phyloP scores from a whole-genome alignment of 2,113 vertebrate species.

The Cyanoliseus patagonus region DNA sequence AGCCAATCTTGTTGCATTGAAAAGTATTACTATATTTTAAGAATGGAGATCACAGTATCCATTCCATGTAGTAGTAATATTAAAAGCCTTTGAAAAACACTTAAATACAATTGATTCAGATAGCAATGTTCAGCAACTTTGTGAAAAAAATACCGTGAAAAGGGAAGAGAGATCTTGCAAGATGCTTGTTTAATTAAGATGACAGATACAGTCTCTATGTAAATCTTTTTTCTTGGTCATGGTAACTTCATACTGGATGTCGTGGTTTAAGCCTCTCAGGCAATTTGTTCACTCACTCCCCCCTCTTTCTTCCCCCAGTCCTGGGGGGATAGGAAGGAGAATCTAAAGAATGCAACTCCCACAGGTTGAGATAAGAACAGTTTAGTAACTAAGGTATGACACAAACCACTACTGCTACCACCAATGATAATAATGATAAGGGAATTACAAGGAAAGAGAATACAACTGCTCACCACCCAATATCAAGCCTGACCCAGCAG shows the following conservation, averaged over 20 bases:
- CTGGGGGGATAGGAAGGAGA: too few relatives aligned
- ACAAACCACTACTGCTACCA: too few relatives aligned
- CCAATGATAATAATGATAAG: too few relatives aligned
- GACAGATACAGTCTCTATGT: not conserved
- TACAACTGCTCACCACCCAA: too few relatives aligned
- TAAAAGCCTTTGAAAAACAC: not conserved
- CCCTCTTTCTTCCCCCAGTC: too few relatives aligned
- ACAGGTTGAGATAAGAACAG: too few relatives aligned
- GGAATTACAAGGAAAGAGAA: too few relatives aligned
- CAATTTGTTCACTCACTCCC: too few relatives aligned
- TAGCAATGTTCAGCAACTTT: not conserved
- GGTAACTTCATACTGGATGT: not conserved
- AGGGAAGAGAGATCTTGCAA: not conserved
- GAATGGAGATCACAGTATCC: not conserved
- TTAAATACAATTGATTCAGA: not conserved
- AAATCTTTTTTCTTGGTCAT: not conserved
- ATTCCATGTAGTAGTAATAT: accelerated
- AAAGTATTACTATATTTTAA: not conserved
- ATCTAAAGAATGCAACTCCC: too few relatives aligned
- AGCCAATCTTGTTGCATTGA: not conserved
- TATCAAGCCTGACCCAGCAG: too few relatives aligned
- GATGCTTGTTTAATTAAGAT: not conserved
- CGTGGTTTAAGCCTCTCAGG: too few relatives aligned
- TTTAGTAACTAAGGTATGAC: too few relatives aligned
- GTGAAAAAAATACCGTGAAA: not conserved